These are phyloP conservation scores for Delichon dasypus DNA, from an alignment of 2,797 vertebrate genomes.

Conservation along the genomic window DNA sequence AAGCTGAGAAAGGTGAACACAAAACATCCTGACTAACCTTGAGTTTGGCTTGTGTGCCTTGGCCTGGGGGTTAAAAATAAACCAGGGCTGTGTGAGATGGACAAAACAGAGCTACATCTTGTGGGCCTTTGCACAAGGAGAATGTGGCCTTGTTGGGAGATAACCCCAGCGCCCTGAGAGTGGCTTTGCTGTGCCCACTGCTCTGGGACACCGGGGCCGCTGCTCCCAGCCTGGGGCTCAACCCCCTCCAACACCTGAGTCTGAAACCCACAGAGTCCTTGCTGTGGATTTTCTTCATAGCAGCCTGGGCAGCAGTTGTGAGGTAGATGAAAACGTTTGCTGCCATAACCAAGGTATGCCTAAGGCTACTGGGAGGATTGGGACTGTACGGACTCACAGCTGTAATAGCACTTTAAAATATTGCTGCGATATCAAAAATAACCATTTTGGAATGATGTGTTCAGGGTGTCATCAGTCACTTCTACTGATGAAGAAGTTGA, in stretches of 20 bases:
- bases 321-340: neutral
- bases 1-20: neutral
- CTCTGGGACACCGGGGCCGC: neutral
- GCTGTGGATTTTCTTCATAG: neutral
- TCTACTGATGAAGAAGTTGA: neutral
- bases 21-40: neutral
- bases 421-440: neutral
- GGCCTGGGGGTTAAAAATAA: neutral
- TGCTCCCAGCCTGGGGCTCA: neutral
- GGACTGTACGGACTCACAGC: neutral
- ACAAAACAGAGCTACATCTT: neutral
- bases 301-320: neutral
- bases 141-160: neutral
- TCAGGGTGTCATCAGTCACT: neutral
- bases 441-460: neutral
- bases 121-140: neutral
- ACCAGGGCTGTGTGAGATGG: neutral
- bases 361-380: neutral
- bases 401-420: neutral
- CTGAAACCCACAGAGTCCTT: neutral
- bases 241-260: accelerated
- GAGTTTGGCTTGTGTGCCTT: neutral
- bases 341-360: neutral
- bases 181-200: neutral
- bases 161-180: neutral